A percentile compares a stretch with the other conserved stretches of the same genome.
Evolutionary conservation across 2,797 vertebrate genomes (phyloP).

Genomic region (Rousettus madagascariensis): DNA sequence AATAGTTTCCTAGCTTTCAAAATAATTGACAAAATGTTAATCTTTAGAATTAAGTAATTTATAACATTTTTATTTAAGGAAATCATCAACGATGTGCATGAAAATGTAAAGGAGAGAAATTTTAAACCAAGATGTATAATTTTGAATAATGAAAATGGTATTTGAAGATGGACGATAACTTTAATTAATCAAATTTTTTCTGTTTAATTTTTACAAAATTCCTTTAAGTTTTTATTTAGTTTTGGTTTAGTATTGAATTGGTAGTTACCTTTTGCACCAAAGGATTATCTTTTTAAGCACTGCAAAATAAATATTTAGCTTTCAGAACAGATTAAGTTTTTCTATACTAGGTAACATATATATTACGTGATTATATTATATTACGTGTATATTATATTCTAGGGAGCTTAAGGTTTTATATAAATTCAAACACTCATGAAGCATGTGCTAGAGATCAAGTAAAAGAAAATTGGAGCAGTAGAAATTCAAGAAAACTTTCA

Average conservation of each 20-base stretch:
- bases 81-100: background rate
- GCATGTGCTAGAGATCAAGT: background rate
- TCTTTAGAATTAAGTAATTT: background rate
- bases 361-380: background rate
- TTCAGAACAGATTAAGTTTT: background rate
- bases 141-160: conserved; percentile 44
- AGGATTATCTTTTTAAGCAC: background rate
- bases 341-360: background rate
- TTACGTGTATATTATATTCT: background rate
- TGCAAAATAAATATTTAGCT: background rate
- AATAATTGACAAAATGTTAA: conserved; percentile 24
- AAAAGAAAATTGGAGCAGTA: background rate
- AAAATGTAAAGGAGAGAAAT: background rate
- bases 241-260: background rate
- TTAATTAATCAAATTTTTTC: background rate
- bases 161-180: background rate
- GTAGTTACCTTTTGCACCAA: background rate
- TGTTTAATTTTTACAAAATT: background rate
- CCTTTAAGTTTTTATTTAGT: background rate
- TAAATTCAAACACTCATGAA: background rate
- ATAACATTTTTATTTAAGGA: background rate
- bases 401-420: background rate
- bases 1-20: background rate
- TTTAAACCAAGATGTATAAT: conserved; percentile 20
- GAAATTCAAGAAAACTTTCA: background rate